Evolutionary conservation across 1,140 invertebrate species (phyloP).

Genomic region (Bombus confusus): DNA sequence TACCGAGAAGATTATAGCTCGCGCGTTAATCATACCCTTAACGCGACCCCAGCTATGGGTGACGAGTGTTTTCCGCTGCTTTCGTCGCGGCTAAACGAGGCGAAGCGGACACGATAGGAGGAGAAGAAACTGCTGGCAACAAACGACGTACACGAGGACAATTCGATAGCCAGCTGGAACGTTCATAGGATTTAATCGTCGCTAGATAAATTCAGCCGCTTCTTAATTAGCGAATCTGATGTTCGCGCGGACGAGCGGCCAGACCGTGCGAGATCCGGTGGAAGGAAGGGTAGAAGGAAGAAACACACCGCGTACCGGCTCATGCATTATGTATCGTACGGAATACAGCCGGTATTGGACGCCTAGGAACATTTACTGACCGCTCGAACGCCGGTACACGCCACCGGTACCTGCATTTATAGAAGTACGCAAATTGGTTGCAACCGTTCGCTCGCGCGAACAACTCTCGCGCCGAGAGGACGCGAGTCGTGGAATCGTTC

Average conservation of each 20-base stretch:
- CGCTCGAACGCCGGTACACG: constrained; percentile 40
- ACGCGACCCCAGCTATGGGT: not conserved
- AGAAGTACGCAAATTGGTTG: constrained; percentile 69
- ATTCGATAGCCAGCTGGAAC: not conserved
- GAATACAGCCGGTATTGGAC: constrained; percentile 58
- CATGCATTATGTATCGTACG: constrained; percentile 74
- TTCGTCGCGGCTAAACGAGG: not conserved
- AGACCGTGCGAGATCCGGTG: constrained; percentile 23
- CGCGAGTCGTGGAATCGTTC: constrained; percentile 49
- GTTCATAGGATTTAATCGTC: constrained; percentile 11
- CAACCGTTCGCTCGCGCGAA: constrained; percentile 53
- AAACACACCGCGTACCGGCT: constrained; percentile 50
- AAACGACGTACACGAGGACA: not conserved
- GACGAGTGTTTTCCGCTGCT: constrained; percentile 10
- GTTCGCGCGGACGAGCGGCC: constrained; percentile 24
- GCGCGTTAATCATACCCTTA: constrained; percentile 9
- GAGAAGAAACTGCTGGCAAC: not conserved
- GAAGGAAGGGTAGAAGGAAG: constrained; percentile 34
- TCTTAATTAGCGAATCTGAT: constrained; percentile 48
- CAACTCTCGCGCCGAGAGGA: constrained; percentile 32
- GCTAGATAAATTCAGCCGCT: constrained; percentile 37
- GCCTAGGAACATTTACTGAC: constrained; percentile 71
- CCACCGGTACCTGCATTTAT: constrained; percentile 64
- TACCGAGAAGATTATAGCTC: not conserved
- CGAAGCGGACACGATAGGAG: not conserved